phyloP scores from a whole-genome alignment of 2,113 vertebrate species.

The Pontoporia blainvillei region DNA sequence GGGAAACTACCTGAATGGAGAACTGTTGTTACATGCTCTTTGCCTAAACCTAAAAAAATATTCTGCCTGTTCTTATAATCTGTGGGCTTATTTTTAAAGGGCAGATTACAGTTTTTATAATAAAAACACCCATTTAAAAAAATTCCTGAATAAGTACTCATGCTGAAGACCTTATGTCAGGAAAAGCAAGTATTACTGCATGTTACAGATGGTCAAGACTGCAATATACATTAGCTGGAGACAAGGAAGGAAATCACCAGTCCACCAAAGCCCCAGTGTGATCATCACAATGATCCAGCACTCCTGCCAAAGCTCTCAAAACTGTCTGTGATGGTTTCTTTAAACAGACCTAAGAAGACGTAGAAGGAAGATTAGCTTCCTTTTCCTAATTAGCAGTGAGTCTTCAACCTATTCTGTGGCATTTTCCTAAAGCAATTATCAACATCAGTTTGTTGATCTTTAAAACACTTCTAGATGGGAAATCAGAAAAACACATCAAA shows the following conservation, averaged over 20 bases:
- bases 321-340: neutral
- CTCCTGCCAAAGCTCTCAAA: neutral
- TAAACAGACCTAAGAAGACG: neutral
- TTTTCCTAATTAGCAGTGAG: slow-evolving; percentile 34
- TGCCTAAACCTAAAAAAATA: neutral
- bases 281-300: neutral
- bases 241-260: neutral
- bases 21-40: neutral
- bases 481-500: slow-evolving; percentile 3
- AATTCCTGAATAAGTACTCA: neutral
- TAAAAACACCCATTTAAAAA: slow-evolving; percentile 26
- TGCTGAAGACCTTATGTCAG: neutral
- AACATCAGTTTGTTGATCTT: neutral
- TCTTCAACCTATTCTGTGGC: neutral
- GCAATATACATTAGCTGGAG: neutral
- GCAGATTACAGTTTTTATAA: neutral
- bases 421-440: slow-evolving; percentile 10
- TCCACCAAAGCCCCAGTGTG: neutral
- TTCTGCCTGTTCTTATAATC: neutral
- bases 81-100: slow-evolving; percentile 6
- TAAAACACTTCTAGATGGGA: neutral
- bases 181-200: neutral
- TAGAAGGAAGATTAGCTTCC: slow-evolving; percentile 11
- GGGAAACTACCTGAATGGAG: neutral
- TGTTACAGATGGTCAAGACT: neutral